Conservation (phyloP, 1,140 invertebrate species). For the Lasioglossum albipes region DNA sequence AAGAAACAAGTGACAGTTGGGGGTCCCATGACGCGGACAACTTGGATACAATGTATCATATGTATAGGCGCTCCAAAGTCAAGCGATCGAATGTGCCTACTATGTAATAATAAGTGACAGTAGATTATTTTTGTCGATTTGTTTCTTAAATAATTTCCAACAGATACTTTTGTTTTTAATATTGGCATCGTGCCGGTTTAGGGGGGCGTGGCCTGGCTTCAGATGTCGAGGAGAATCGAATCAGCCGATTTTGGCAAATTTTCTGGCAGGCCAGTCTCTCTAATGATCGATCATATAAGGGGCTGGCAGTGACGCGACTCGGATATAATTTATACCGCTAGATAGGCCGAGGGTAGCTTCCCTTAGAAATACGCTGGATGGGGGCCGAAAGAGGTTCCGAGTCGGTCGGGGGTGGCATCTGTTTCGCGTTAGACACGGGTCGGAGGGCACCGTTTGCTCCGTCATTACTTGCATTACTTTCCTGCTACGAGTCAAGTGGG, state of each 20-base stretch:
- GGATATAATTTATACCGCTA: constrained; percentile 80
- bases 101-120: too few species aligned
- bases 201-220: background rate
- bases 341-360: constrained; percentile 76
- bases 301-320: constrained; percentile 77
- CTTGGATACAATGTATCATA: too few species aligned
- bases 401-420: constrained; percentile 76
- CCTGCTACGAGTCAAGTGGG: constrained; percentile 72
- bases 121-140: too few species aligned
- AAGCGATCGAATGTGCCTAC: too few species aligned
- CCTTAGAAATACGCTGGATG: constrained; percentile 59
- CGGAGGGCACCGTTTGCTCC: constrained; percentile 74
- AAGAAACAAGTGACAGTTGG: too few species aligned
- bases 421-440: constrained; percentile 80
- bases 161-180: too few species aligned
- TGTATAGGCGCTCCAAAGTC: too few species aligned
- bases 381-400: constrained; percentile 26
- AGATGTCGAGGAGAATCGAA: constrained; percentile 30
- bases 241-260: constrained; percentile 73
- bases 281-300: constrained; percentile 80
- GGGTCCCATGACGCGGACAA: too few species aligned
- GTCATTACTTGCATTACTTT: constrained; percentile 73
- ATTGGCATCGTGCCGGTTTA: too few species aligned
- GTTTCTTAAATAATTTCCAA: too few species aligned
- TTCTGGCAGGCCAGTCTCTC: constrained; percentile 77